phyloP scores from a whole-genome alignment of 2,113 vertebrate species.

The Willisornis vidua region DNA sequence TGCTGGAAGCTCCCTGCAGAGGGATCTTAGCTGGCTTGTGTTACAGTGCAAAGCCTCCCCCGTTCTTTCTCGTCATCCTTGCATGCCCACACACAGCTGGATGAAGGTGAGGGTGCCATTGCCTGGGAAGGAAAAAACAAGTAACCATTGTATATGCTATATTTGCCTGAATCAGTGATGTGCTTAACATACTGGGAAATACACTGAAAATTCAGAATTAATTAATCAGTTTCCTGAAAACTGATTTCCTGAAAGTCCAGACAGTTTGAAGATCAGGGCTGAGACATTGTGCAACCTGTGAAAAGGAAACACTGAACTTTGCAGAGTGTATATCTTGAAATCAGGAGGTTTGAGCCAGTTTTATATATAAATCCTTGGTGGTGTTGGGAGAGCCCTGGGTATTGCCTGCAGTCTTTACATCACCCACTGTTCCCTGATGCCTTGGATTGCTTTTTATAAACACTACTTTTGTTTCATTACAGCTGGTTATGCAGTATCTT shows the following conservation, averaged over 20 bases:
- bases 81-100: neutral
- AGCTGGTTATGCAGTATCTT: conserved; percentile 99
- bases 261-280: neutral
- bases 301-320: neutral
- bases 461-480: conserved; percentile 42
- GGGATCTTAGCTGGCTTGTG: neutral
- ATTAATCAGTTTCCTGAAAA: neutral
- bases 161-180: neutral
- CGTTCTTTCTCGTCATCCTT: neutral
- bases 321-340: neutral
- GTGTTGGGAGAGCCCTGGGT: neutral
- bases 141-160: neutral
- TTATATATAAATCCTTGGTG: neutral
- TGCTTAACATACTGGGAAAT: neutral
- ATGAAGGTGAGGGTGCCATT: neutral
- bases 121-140: neutral
- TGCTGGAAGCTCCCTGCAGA: neutral
- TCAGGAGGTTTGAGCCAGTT: neutral
- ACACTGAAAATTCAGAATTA: neutral
- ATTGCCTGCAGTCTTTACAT: neutral
- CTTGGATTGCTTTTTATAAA: neutral
- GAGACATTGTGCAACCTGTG: neutral
- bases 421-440: neutral
- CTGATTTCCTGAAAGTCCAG: neutral
- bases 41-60: neutral